Evolutionary conservation across 2,888 invertebrate species (phyloP), one percentile per base, ranked within the genome.

Genomic region (Ctenicera cuprea): DNA sequence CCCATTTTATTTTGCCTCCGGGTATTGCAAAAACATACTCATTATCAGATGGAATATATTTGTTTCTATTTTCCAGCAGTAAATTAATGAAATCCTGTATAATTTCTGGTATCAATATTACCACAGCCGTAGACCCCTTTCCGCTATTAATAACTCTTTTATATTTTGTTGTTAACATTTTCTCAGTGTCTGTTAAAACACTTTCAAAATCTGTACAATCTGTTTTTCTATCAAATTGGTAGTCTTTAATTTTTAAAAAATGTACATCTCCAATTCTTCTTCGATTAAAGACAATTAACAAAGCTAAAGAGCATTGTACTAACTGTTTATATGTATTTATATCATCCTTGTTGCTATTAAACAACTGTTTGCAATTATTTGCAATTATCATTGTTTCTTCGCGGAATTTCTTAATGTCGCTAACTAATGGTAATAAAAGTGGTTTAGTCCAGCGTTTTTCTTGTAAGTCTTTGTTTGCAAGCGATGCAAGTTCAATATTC

Each of bases 391-490:
- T 14, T 14, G 54, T 48, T 64, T 76, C 74, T 4, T 80, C 78
- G 30, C 78, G 64, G 66, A 82, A 80, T 61, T 52, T 74, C 64
- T 80, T 76, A 7, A 81, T 73, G 38, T 81, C 81, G 38, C 61
- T 76, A 11, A 78, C 77, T 48, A 81, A 54, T 26, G 80, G 79
- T 41, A 79, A 22, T 3, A 81, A 71, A n/a, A 79, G 54, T 50
- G 81, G 80, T 66, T 78, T 80, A 52, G 77, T 75, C 80, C 79
- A 80, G 37, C 66, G 54, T 61, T 80, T 80, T 74, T 80, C 79
- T 48, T 77, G 76, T 41, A 79, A 41, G 38, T 79, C 78, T 63
- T 80, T 81, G 59, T 81, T 79, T 52, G 80, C 81, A 16, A 79
- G 69, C 14, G 77, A 78, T 11, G 72, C 71, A 33, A 80, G 11